Percentiles rank a stretch among this genome's conserved stretches.
phyloP scores from a whole-genome alignment of 1,140 invertebrate species.

The Scylla paramamosain region DNA sequence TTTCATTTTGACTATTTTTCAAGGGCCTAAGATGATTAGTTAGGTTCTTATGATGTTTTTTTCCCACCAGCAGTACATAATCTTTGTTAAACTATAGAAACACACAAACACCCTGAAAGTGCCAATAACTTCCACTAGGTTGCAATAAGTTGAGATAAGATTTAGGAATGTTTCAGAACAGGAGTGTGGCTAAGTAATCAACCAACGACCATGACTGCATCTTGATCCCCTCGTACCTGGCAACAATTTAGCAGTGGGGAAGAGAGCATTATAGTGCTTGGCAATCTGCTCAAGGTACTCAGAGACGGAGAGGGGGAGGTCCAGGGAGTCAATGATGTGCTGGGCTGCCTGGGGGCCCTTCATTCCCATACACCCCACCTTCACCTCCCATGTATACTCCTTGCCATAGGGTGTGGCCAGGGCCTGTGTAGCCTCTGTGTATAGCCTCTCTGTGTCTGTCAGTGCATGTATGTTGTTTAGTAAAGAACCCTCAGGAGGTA shows the following conservation, averaged over 20 bases:
- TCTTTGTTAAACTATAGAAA: no score
- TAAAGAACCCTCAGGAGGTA: no score
- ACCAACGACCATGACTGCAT: no score
- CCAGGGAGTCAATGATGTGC: conserved; percentile 80
- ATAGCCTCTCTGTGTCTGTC: conserved; percentile 81
- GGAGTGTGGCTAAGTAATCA: no score
- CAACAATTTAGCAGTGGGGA: conserved; percentile 80
- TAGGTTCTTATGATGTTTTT: no score
- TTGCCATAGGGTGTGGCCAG: conserved; percentile 80
- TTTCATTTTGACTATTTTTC: no score
- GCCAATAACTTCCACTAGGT: no score
- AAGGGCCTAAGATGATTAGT: no score
- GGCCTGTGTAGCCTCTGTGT: conserved; percentile 80
- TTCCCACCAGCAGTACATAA: no score
- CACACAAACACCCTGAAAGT: no score
- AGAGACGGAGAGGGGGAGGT: conserved; percentile 81
- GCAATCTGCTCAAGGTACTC: conserved; percentile 80
- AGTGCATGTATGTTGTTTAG: background rate
- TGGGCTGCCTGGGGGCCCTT: conserved; percentile 80
- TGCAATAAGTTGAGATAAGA: no score
- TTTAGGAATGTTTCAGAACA: no score
- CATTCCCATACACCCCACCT: conserved; percentile 82
- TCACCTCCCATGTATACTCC: conserved; percentile 82
- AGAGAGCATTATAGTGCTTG: conserved; percentile 79
- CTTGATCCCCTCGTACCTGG: conserved; percentile 84